Evolutionary conservation across 2,888 invertebrate species (phyloP).

Genomic region (Parnassius apollo): DNA sequence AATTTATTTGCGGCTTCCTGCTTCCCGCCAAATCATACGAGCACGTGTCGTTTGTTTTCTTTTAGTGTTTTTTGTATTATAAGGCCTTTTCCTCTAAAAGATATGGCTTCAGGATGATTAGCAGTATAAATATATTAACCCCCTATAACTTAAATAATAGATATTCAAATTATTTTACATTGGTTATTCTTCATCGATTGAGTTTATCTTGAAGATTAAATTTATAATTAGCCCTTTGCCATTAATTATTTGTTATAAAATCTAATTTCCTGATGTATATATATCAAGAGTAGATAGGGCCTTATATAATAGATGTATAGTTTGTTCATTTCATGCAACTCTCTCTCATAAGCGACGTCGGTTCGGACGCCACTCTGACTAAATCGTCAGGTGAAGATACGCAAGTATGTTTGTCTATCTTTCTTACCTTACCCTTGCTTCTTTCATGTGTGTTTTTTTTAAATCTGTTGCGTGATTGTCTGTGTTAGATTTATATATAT

Average conservation of each 20-base stretch:
- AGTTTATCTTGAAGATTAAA: too few species aligned
- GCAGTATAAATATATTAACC: too few species aligned
- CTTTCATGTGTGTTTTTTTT: constrained; percentile 35
- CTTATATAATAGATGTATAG: constrained; percentile 76
- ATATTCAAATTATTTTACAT: too few species aligned
- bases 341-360: constrained; percentile 77
- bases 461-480: constrained; percentile 34
- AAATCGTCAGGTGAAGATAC: constrained; percentile 72
- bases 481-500: constrained; percentile 10
- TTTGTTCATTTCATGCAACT: constrained; percentile 82
- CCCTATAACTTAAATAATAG: too few species aligned
- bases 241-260: constrained; percentile 2
- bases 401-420: constrained; percentile 69
- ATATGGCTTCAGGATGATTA: constrained; percentile 26
- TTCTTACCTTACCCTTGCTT: constrained; percentile 49
- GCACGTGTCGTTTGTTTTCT: constrained; percentile 15
- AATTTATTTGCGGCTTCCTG: constrained; percentile 16
- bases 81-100: constrained; percentile 14
- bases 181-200: too few species aligned
- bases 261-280: constrained; percentile 16
- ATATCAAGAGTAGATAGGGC: constrained; percentile 35
- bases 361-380: constrained; percentile 73
- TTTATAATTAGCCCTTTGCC: too few species aligned
- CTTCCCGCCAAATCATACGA: constrained; percentile 28
- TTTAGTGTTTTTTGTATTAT: constrained; percentile 22